phyloP scores from a whole-genome alignment of 2,888 invertebrate species.

The Germaria angustata region DNA sequence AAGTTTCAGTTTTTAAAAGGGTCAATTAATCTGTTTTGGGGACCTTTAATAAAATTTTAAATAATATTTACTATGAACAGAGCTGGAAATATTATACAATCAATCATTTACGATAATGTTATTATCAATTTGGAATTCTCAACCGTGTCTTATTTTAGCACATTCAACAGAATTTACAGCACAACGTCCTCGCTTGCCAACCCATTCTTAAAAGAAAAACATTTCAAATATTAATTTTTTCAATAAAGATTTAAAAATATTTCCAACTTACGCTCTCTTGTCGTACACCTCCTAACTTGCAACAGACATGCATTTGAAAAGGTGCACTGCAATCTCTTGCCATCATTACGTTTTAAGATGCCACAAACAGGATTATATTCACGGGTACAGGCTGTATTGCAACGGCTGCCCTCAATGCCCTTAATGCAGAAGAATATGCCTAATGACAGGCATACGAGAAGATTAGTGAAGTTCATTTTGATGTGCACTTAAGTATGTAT shows the following conservation, averaged over 20 bases:
- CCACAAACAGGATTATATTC: conserved; percentile 41
- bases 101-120: no score
- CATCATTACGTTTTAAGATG: background rate
- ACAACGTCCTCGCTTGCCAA: background rate
- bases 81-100: no score
- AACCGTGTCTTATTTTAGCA: background rate
- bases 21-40: no score
- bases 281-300: conserved; percentile 12
- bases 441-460: background rate
- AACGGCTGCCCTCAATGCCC: background rate
- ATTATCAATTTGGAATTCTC: background rate
- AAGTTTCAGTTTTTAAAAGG: no score
- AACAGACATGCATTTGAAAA: conserved; percentile 61
- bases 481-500: background rate
- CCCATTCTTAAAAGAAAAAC: background rate
- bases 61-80: no score
- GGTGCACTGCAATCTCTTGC: conserved; percentile 24
- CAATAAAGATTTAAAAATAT: background rate
- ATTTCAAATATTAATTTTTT: no score
- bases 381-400: background rate
- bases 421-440: background rate
- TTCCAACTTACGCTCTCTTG: conserved; percentile 45
- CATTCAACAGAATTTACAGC: background rate
- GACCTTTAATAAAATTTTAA: no score
- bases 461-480: background rate